A percentile compares a stretch with the other conserved stretches of the same genome.
Conservation (phyloP, 2,888 invertebrate species). For the Mechanitis mazaeus region DNA sequence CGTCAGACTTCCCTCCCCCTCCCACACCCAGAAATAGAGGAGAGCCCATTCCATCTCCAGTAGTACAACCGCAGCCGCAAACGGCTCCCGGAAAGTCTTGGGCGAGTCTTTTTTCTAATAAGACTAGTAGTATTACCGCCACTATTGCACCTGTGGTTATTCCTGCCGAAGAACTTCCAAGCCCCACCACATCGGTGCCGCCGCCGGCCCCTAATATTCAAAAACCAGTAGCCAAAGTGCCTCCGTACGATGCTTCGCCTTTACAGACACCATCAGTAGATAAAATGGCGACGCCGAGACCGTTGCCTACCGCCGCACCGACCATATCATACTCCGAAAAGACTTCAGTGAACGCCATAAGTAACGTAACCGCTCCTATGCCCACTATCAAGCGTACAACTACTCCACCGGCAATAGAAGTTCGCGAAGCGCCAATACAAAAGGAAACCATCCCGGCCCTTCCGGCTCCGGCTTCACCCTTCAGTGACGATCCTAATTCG, state of each 20-base stretch:
- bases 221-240: constrained; percentile 79
- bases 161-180: constrained; percentile 51
- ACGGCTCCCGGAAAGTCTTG: constrained; percentile 77
- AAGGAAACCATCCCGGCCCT: constrained; percentile 55
- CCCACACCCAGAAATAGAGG: constrained; percentile 65
- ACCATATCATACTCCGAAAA: constrained; percentile 57
- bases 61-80: constrained; percentile 53
- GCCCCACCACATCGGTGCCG: constrained; percentile 47
- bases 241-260: constrained; percentile 75
- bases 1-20: constrained; percentile 72
- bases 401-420: constrained; percentile 36
- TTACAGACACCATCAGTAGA: constrained; percentile 47
- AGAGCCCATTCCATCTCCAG: constrained; percentile 52
- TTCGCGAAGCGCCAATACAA: constrained; percentile 39
- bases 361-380: constrained; percentile 37
- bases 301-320: constrained; percentile 32
- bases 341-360: constrained; percentile 55
- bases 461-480: constrained; percentile 66
- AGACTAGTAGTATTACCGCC: constrained; percentile 38
- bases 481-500: constrained; percentile 80
- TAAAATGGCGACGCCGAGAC: constrained; percentile 43
- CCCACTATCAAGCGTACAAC: constrained; percentile 38
- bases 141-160: constrained; percentile 36
- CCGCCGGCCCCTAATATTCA: constrained; percentile 52
- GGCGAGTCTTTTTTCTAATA: constrained; percentile 80